Percentiles rank a stretch among this genome's conserved stretches.
Conservation (phyloP, 1,140 invertebrate genomes). For the Megathymus violae region DNA sequence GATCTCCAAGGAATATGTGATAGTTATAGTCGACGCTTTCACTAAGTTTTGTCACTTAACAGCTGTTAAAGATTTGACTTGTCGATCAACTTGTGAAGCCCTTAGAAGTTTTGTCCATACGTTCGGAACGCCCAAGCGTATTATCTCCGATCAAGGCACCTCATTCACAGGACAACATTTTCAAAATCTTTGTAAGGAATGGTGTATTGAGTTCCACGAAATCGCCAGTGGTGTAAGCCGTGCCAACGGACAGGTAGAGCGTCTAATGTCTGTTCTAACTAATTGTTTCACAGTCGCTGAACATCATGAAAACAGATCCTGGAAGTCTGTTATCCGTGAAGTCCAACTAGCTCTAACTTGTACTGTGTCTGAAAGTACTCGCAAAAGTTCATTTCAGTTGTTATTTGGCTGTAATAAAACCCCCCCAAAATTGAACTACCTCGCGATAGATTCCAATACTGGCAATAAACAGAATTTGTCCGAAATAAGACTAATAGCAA, state of each 20-base stretch:
- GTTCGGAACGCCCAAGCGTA: conserved; percentile 40
- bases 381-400: conserved; percentile 41
- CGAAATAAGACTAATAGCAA: too few species aligned
- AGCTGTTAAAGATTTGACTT: conserved; percentile 11
- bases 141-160: conserved; percentile 36
- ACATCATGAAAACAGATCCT: conserved; percentile 11
- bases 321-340: conserved; percentile 26
- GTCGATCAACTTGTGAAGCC: conserved; percentile 26
- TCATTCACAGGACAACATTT: conserved; percentile 18
- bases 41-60: conserved; percentile 39
- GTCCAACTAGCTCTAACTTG: conserved; percentile 45
- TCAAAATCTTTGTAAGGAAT: not conserved
- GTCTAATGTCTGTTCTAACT: conserved; percentile 43
- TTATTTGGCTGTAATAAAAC: conserved; percentile 34
- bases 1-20: conserved; percentile 35
- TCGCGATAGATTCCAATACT: too few species aligned
- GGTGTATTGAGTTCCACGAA: conserved; percentile 35
- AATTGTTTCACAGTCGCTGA: conserved; percentile 17
- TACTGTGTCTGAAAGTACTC: conserved; percentile 39
- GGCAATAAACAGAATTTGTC: too few species aligned
- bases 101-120: conserved; percentile 36
- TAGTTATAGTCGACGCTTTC: conserved; percentile 43
- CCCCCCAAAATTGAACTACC: too few species aligned
- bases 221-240: conserved; percentile 37
- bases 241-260: conserved; percentile 55